phyloP scores from a whole-genome alignment of 2,797 vertebrate genomes.

The Acanthis flammea region DNA sequence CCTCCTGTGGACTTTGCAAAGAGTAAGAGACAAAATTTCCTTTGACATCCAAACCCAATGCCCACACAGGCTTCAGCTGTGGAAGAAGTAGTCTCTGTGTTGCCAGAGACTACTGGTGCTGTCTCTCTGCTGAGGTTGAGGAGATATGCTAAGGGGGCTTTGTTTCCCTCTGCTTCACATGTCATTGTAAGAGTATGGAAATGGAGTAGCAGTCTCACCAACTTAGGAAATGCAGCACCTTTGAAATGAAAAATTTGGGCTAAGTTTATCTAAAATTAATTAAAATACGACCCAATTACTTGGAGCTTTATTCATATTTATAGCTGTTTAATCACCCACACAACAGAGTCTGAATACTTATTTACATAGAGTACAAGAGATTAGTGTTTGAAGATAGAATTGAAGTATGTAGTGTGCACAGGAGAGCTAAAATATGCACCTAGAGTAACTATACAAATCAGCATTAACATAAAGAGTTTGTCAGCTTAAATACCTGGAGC shows the following conservation, averaged over 20 bases:
- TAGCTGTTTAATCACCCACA: constrained; percentile 9
- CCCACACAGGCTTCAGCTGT: background rate
- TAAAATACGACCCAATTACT: constrained; percentile 13
- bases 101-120: background rate
- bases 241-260: background rate
- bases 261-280: constrained; percentile 37
- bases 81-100: background rate
- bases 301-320: constrained; percentile 28
- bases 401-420: background rate
- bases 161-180: background rate
- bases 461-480: background rate
- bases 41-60: background rate
- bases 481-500: background rate
- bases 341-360: constrained; percentile 4
- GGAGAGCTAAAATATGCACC: constrained; percentile 14
- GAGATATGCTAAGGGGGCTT: background rate
- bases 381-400: constrained; percentile 9
- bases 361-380: constrained; percentile 6
- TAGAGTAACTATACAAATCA: background rate
- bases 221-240: background rate
- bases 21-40: background rate
- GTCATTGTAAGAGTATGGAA: background rate
- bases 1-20: background rate
- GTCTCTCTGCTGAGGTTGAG: background rate
- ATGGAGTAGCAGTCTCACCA: background rate